Base-by-base conservation (phyloP, 2,113 vertebrate species). In the Agelaius tricolor region DNA sequence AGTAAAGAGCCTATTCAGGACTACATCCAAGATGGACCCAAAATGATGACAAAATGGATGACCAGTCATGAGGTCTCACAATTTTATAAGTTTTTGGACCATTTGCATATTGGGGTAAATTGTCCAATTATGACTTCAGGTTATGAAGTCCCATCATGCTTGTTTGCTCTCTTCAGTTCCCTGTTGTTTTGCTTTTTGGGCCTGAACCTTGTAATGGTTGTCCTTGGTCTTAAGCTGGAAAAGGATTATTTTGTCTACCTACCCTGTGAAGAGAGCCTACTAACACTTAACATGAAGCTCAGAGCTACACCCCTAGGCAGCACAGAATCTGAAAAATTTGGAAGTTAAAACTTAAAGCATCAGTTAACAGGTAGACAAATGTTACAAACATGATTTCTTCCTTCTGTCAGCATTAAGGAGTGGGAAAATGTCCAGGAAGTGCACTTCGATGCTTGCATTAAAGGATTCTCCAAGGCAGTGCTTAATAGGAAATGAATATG, bases 401-500 rank as follows among this genome's bases (percentile, higher is more conserved):
- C 59, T 87, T 69, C 58, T 90, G 46, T 12, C 35, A 87, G 21
- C 1, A 0, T 41, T 85, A 89, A 90, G 59, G 2, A 85, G 82
- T 41, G 62, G 74, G 26, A 73, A 87, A 84, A 51, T 0, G 0
- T 47, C 52, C 57, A 75, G 65, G 27, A 94, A 87, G 17, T 28
- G 27, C 7, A 49, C 13, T 68, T 82, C 43, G 52, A 75, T 62
- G 27, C 22, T 74, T 74, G 33, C 68, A 78, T 80, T 93, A 80
- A 91, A 87, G n/a, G 35, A 71, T 33, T 90, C 8, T 51, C 31
- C 20, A 71, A 61, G 55, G 51, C 71, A 63, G n/a, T 57, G n/a
- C 47, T 73, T 66, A n/a, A 41, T 55, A 94, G 47, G 41, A 96
- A 96, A 96, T 37, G 41, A 81, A 93, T 75, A 83, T 87, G n/a